Evolutionary conservation across 2,888 invertebrate species (phyloP).

Genomic region (Tupiocoris notatus): DNA sequence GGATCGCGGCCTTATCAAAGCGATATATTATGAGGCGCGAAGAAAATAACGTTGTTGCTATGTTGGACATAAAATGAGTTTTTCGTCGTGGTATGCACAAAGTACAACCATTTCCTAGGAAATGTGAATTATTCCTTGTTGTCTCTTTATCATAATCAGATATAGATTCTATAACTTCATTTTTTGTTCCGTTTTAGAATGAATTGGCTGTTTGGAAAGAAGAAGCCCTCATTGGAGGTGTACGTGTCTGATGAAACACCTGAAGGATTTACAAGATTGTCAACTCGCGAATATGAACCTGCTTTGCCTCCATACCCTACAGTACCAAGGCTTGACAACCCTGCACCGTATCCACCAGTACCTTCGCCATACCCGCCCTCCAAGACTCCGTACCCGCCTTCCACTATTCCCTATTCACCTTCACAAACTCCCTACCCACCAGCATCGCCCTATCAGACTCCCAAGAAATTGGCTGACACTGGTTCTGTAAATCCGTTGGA

Average conservation of each 20-base stretch:
- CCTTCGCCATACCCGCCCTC: neutral
- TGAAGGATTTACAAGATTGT: conserved; percentile 8
- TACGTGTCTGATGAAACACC: conserved; percentile 23
- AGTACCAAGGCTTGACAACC: conserved; percentile 7
- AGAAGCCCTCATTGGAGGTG: conserved; percentile 15
- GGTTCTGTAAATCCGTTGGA: conserved; percentile 20
- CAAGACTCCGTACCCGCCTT: neutral
- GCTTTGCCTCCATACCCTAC: conserved; percentile 24
- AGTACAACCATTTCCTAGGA: too few relatives aligned
- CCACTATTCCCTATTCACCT: neutral
- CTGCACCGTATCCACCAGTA: neutral
- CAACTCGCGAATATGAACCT: conserved; percentile 3
- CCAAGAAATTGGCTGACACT: neutral
- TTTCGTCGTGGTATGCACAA: too few relatives aligned
- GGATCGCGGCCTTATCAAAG: too few relatives aligned
- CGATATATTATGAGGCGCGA: too few relatives aligned
- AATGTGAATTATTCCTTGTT: too few relatives aligned
- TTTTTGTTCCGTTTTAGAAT: conserved; percentile 9
- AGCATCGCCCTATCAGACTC: neutral
- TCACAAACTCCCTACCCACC: neutral
- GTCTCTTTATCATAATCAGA: too few relatives aligned
- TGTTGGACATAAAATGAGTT: too few relatives aligned
- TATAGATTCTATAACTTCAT: too few relatives aligned
- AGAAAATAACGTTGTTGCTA: too few relatives aligned
- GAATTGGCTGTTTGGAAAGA: conserved; percentile 31